Evolutionary conservation across 2,113 vertebrate species (phyloP), one percentile per base, ranked within the genome.

Genomic region (Sinocyclocheilus maitianheensis): DNA sequence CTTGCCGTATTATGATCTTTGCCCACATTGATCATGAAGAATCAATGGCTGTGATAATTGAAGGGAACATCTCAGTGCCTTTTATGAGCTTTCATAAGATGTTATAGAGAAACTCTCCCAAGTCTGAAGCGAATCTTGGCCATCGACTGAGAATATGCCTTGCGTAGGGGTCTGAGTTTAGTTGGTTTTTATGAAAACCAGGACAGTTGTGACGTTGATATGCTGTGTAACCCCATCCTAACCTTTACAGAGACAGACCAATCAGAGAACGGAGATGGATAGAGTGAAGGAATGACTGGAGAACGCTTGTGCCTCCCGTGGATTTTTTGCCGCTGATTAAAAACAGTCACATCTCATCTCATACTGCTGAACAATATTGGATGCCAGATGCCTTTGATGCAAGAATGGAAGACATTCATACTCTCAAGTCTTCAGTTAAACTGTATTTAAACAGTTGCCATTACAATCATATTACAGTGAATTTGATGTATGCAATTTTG

Each of bases 161-260:
- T 75, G 74, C 67, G 22, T 55, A 67, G 58, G 65, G 62, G 12
- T 85, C 58, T 83, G 84, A 86, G n/a, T 63, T 85, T 53, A 26
- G 30, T 75, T 90, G 18, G 51, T 88, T 67, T 86, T 86, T 86
- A 91, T 84, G 76, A 89, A 84, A 87, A 89, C 88, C 48, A 89
- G 85, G 74, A 89, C 63, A 86, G 86, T 85, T 85, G 30, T 22
- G 79, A 48, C 30, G 63, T 89, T 83, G 88, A 89, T 87, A 83
- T 89, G 86, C 87, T 89, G 72, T 67, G 84, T 24, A 72, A 82
- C 75, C 81, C 30, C 67, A 63, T 77, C 40, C 87, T 60, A 81
- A 86, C 71, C 74, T 91, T 71, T 51, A 84, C 46, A 26, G 26
- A 82, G 58, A 71, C 43, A 24, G 81, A 81, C 67, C 14, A 55